phyloP scores from a whole-genome alignment of 1,140 invertebrate genomes.

The Leptoteleia sp. region DNA sequence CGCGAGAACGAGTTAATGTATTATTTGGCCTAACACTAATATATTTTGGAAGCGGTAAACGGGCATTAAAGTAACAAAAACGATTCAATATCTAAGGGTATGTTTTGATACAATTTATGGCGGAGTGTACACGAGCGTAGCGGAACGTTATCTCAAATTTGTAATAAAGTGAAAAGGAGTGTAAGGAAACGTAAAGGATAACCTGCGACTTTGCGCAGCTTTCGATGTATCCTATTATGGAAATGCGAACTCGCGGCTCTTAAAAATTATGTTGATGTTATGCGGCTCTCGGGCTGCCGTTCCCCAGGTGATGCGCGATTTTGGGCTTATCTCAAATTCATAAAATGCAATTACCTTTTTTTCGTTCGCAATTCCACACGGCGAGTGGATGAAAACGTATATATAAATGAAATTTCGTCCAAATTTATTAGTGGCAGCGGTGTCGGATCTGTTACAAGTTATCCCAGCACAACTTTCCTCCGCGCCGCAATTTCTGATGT shows the following conservation, averaged over 20 bases:
- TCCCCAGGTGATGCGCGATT: constrained; percentile 32
- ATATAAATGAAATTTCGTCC: constrained; percentile 38
- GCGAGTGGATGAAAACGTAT: constrained; percentile 19
- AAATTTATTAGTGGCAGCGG: constrained; percentile 27
- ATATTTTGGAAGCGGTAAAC: no score
- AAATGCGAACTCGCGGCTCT: constrained; percentile 75
- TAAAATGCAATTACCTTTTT: constrained; percentile 75
- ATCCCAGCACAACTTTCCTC: constrained; percentile 5
- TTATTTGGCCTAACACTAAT: no score
- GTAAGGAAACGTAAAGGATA: constrained; percentile 54
- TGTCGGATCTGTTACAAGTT: constrained; percentile 26
- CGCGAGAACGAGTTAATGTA: no score
- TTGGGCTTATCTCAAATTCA: constrained; percentile 73
- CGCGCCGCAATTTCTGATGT: constrained; percentile 7
- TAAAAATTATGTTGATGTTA: constrained; percentile 79
- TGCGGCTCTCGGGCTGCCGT: constrained; percentile 60
- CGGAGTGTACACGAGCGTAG: background rate
- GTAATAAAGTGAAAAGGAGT: constrained; percentile 21
- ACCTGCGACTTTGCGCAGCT: constrained; percentile 62
- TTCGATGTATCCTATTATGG: constrained; percentile 79
- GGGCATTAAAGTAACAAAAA: no score
- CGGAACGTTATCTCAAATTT: constrained; percentile 21
- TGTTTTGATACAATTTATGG: background rate
- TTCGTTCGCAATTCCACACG: constrained; percentile 35
- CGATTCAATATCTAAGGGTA: no score